Evolutionary conservation across 2,888 invertebrate genomes (phyloP).

Genomic region (Melanophora roralis): DNA sequence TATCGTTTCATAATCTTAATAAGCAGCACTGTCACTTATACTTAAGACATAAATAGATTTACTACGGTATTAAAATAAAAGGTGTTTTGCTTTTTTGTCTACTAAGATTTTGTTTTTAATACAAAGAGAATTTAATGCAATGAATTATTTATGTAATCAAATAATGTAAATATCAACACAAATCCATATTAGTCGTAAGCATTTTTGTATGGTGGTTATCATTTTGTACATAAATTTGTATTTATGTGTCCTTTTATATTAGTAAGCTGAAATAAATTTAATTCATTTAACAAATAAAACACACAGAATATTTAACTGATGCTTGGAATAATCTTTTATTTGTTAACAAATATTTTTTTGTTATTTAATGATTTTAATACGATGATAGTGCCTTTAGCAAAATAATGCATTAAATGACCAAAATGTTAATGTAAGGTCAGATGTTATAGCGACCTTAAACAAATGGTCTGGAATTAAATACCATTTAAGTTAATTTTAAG

Average conservation of each 20-base stretch:
- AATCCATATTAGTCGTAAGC: not conserved
- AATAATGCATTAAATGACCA: not conserved
- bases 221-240: not conserved
- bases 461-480: not conserved
- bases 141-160: conserved; percentile 48
- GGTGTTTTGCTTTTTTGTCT: conserved; percentile 11
- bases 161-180: not conserved
- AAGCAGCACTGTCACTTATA: too few species aligned
- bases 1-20: not conserved
- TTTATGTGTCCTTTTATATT: not conserved
- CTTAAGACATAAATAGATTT: conserved; percentile 8
- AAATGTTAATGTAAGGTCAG: not conserved
- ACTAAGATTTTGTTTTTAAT: not conserved
- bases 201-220: not conserved
- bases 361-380: not conserved
- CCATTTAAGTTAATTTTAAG: not conserved
- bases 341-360: not conserved
- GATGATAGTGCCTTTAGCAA: not conserved
- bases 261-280: not conserved
- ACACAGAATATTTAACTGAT: not conserved
- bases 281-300: not conserved
- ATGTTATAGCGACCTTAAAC: not conserved
- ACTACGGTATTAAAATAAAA: conserved; percentile 8
- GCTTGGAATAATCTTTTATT: not conserved
- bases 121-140: conserved; percentile 25